Conservation (phyloP, 2,797 vertebrate species). For the Rhinichthys osculus region DNA sequence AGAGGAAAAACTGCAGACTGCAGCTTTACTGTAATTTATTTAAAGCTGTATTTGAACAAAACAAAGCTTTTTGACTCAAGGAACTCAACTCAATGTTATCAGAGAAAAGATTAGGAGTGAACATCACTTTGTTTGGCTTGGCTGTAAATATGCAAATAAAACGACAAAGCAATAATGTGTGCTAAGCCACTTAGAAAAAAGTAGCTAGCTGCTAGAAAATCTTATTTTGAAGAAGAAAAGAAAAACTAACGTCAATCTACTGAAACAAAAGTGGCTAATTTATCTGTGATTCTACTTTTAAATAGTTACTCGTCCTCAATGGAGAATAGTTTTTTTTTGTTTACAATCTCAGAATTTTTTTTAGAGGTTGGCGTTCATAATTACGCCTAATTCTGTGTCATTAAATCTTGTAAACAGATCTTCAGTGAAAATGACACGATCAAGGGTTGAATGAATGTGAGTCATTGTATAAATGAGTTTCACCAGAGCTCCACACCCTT, state of each 20-base stretch:
- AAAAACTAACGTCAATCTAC: not conserved
- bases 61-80: not conserved
- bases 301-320: not conserved
- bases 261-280: not conserved
- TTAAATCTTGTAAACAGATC: not conserved
- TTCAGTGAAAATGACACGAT: not conserved
- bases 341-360: not conserved
- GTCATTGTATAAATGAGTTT: slow-evolving; percentile 10
- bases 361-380: not conserved
- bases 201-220: not conserved
- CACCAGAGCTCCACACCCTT: not conserved
- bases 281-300: not conserved
- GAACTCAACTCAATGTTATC: not conserved
- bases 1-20: too few relatives aligned
- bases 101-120: not conserved
- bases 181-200: not conserved
- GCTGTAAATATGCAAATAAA: not conserved
- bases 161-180: not conserved
- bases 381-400: not conserved
- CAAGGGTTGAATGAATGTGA: slow-evolving; percentile 11
- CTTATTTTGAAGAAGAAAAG: not conserved
- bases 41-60: not conserved
- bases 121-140: not conserved
- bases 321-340: not conserved
- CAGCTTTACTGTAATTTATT: too few relatives aligned